These are phyloP conservation scores for Crocuta crocuta DNA, from an alignment of 2,113 vertebrate species.

Conservation along the genomic window DNA sequence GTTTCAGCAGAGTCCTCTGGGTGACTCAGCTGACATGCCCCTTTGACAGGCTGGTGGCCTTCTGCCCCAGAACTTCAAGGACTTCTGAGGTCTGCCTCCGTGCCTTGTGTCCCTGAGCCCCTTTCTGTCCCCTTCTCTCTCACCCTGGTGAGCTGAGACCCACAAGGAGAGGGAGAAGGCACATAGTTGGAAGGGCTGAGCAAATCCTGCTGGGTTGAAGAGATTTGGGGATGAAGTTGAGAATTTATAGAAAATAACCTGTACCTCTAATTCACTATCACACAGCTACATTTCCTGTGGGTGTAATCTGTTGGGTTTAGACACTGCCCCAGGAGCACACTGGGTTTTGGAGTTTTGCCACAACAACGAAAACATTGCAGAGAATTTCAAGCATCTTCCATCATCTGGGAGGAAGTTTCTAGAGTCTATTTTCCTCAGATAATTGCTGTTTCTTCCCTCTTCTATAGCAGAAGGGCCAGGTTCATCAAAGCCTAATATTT, in stretches of 20 bases:
- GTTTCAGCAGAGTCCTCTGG: neutral
- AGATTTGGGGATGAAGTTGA: neutral
- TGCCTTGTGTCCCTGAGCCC: neutral
- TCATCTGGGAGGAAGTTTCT: neutral
- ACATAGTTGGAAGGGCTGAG: neutral
- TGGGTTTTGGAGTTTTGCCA: neutral
- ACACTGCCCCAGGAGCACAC: accelerated
- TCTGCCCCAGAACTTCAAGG: too few relatives aligned
- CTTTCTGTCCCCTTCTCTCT: neutral
- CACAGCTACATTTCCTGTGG: too few relatives aligned
- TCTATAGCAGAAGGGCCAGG: neutral
- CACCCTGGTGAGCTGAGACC: neutral
- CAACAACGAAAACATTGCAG: neutral
- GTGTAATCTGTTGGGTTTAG: neutral
- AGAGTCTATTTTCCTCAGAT: neutral
- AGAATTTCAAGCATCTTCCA: neutral
- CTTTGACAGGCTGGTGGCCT: neutral
- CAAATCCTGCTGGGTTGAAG: neutral
- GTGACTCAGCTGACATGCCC: too few relatives aligned
- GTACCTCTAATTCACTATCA: neutral
- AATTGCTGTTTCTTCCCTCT: neutral
- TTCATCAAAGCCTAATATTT: neutral
- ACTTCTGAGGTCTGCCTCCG: neutral
- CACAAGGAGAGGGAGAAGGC: neutral
- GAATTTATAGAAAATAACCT: neutral